These are phyloP conservation scores for Aleiodes alternator DNA, from an alignment of 2,888 invertebrate species.

Conservation along the genomic window DNA sequence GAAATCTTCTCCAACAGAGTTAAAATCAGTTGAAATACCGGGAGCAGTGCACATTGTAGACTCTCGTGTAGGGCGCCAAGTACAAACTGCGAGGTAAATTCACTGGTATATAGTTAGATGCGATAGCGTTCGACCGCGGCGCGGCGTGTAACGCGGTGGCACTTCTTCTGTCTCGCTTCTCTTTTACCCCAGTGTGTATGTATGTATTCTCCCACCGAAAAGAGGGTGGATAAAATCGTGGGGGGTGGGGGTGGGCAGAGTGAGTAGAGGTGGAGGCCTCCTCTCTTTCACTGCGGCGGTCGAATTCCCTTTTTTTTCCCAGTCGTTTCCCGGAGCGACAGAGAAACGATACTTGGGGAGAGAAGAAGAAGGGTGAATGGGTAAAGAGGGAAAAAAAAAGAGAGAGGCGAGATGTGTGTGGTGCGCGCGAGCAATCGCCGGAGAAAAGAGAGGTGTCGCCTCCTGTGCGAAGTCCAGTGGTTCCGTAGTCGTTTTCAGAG, in stretches of 20 bases:
- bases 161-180: slow-evolving; percentile 60
- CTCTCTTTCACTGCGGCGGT: slow-evolving; percentile 14
- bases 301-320: slow-evolving; percentile 1
- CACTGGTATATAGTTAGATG: slow-evolving; percentile 39
- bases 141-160: slow-evolving; percentile 69
- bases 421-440: slow-evolving; percentile 49
- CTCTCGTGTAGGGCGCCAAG: slow-evolving; percentile 61
- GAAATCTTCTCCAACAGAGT: background rate
- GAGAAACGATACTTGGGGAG: slow-evolving; percentile 5
- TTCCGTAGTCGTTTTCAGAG: slow-evolving; percentile 41
- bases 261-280: slow-evolving; percentile 39
- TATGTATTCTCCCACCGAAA: slow-evolving; percentile 50
- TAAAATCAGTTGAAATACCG: slow-evolving; percentile 21
- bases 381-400: slow-evolving; percentile 1
- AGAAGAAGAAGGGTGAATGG: background rate
- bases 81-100: slow-evolving; percentile 63
- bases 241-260: slow-evolving; percentile 43
- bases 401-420: background rate
- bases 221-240: slow-evolving; percentile 28
- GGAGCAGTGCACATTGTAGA: slow-evolving; percentile 34
- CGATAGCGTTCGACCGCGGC: slow-evolving; percentile 70
- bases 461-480: slow-evolving; percentile 43
- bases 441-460: slow-evolving; percentile 53
- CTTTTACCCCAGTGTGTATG: slow-evolving; percentile 51
- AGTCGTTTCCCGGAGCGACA: slow-evolving; percentile 39